Base-by-base conservation (phyloP, 1,140 invertebrate species). In the Pseudomyrmex dendroicus region DNA sequence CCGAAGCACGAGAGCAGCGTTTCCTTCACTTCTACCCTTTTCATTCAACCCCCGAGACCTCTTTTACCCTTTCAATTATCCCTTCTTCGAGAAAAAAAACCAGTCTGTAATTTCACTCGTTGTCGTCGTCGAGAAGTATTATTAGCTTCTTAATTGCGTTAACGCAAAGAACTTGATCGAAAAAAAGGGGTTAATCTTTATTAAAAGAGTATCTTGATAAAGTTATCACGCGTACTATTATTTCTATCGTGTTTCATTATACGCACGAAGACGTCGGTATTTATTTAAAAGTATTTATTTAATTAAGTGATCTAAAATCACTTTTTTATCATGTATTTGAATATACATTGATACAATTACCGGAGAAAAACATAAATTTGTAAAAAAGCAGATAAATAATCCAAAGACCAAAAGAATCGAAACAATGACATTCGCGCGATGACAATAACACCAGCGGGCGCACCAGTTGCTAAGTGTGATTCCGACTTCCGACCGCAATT, bases 101-200 rank as follows among this genome's bases (percentile, higher is more conserved):
- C 44, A 61, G 82, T 67, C 74, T 84, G 82, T 78, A 84, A 84
- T 84, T 84, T 84, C 82, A 84, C 63, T 84, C 82, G 61, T 66
- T 70, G 35, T 74, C 70, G 57, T 73, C 57, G 57, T 73, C 57
- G 68, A 35, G 25, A 74, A 66, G 17, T 82, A 76, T 78, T 62
- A 67, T 67, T 74, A 63, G 48, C 57, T 74, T 63, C 17, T 7
- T 82, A 82, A 82, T 82, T 74, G 50, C 50, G 25, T 74, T 82
- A 80, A 44, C 12, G 54, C 35, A 22, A 20, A 80, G 22, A 61
- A 22, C 64, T n/a, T 73, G 48, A 48, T 46, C 17, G 61, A 25
- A 62, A 73, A 48, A 12, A 15, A 1, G n/a, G 9, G 7, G 15
- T 61, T 48, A 54, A 54, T 12, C 20, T 12, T 20, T 50, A 35